These are phyloP conservation scores for Actinemys pallida DNA, from an alignment of 2,113 vertebrate genomes.

Conservation along the genomic window DNA sequence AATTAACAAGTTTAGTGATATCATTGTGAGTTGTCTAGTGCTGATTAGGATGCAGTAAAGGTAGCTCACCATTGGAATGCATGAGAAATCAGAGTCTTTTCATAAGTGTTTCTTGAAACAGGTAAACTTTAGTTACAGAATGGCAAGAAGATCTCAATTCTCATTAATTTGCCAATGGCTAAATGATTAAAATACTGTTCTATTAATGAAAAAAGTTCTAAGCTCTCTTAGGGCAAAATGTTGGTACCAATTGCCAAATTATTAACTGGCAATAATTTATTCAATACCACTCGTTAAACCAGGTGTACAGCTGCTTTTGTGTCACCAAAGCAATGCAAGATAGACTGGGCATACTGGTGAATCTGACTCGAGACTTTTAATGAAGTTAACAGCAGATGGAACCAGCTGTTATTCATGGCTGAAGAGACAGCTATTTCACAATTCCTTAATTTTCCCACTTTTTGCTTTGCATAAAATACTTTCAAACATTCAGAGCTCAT, in stretches of 20 bases:
- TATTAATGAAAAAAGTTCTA: not conserved
- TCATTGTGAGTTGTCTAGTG: not conserved
- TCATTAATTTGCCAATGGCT: not conserved
- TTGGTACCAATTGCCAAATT: not conserved
- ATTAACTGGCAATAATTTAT: not conserved
- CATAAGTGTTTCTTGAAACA: not conserved
- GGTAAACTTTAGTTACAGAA: constrained; percentile 7
- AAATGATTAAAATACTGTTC: not conserved
- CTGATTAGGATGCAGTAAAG: not conserved
- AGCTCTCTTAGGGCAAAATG: not conserved
- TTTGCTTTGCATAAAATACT: not conserved
- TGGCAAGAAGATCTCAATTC: not conserved
- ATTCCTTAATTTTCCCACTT: not conserved
- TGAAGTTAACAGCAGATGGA: not conserved
- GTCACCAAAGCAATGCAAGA: constrained; percentile 7
- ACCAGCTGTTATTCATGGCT: not conserved
- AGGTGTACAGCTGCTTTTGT: constrained; percentile 15
- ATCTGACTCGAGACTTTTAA: constrained; percentile 5
- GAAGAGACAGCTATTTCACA: constrained; percentile 6
- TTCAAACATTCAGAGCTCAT: not conserved
- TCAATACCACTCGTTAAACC: not conserved
- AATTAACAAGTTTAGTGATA: constrained; percentile 30
- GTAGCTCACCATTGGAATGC: not conserved
- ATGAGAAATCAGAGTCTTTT: not conserved
- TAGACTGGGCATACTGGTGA: not conserved